Evolutionary conservation across 2,797 vertebrate species (phyloP).

Genomic region (Sebastes vulpes): DNA sequence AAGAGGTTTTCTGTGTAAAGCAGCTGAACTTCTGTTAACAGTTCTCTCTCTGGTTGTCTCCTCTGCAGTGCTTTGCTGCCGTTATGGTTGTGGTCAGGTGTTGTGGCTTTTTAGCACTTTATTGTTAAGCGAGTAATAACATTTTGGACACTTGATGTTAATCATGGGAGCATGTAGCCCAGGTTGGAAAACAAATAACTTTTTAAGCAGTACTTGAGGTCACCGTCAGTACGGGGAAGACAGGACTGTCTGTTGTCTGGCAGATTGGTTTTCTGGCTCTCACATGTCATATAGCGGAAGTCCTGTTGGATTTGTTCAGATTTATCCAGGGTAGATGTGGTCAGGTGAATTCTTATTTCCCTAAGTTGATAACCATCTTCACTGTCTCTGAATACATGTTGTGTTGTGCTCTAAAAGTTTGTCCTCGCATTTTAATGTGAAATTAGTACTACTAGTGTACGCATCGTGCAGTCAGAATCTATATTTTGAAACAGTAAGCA

Average conservation of each 20-base stretch:
- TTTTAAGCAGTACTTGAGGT: neutral
- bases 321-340: neutral
- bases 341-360: slow-evolving; percentile 1
- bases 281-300: neutral
- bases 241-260: neutral
- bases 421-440: neutral
- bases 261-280: neutral
- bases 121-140: neutral
- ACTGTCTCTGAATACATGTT: neutral
- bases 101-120: neutral
- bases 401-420: neutral
- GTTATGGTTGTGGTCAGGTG: neutral
- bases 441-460: neutral
- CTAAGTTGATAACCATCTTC: neutral
- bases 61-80: neutral
- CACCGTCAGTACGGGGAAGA: neutral
- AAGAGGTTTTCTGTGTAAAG: slow-evolving; percentile 3
- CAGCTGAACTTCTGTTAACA: neutral
- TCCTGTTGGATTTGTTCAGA: neutral
- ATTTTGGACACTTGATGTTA: neutral
- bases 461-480: neutral
- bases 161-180: neutral
- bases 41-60: neutral
- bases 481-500: neutral
- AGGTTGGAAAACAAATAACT: neutral